Evolutionary conservation across 1,140 invertebrate species (phyloP).

Genomic region (Pteromalus puparum): DNA sequence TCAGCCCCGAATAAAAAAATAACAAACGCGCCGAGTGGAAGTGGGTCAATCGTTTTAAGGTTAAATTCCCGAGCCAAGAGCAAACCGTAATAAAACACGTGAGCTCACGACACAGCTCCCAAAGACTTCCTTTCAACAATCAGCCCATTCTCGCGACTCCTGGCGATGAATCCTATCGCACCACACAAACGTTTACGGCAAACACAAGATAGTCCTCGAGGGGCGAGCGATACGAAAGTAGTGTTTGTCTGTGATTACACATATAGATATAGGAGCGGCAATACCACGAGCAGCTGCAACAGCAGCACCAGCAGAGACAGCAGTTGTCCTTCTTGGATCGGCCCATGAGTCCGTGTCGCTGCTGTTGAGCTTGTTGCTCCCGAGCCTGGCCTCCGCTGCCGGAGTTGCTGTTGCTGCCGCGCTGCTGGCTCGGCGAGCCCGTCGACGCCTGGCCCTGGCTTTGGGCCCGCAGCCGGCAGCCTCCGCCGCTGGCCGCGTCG

Average conservation of each 20-base stretch:
- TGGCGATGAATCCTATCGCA: neutral
- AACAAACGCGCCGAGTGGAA: neutral
- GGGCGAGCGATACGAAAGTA: too few relatives aligned
- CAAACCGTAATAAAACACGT: neutral
- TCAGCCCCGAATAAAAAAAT: neutral
- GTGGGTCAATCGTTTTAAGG: neutral
- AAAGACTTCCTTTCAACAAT: neutral
- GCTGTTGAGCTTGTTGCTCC: slow-evolving; percentile 59
- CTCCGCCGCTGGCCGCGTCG: slow-evolving; percentile 47
- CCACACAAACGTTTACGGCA: neutral
- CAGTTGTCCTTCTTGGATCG: slow-evolving; percentile 76
- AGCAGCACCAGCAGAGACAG: slow-evolving; percentile 83
- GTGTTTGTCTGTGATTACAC: neutral
- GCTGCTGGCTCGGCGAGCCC: slow-evolving; percentile 50
- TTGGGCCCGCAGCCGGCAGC: slow-evolving; percentile 53
- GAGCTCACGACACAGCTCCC: too few relatives aligned
- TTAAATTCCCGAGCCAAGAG: neutral
- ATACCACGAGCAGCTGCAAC: slow-evolving; percentile 84
- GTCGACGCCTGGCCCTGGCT: slow-evolving; percentile 46
- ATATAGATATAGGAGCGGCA: slow-evolving; percentile 61
- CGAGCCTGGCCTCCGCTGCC: slow-evolving; percentile 55
- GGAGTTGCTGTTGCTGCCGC: slow-evolving; percentile 55
- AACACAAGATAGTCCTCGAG: slow-evolving; percentile 50
- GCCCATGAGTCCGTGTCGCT: slow-evolving; percentile 65
- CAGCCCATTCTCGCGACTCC: neutral